Conservation (phyloP, 2,888 invertebrate species). For the Priocnemis perturbator region DNA sequence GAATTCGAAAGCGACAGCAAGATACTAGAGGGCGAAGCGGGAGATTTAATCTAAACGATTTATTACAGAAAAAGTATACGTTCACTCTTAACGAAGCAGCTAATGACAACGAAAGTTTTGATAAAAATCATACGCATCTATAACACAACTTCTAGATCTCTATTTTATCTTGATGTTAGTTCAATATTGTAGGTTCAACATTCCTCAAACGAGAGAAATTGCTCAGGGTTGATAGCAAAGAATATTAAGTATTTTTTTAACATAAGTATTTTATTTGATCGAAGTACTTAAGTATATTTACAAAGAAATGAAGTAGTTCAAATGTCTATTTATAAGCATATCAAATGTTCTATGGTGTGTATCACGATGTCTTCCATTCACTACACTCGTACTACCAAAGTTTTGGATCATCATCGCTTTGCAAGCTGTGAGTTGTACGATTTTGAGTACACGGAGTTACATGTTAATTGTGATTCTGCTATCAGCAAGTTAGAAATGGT, state of each 20-base stretch:
- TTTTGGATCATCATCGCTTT: too few species aligned
- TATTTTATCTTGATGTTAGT: not conserved
- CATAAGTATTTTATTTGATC: conserved; percentile 3
- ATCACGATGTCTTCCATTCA: too few species aligned
- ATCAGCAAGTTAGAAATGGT: too few species aligned
- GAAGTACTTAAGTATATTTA: not conserved
- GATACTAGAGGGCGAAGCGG: not conserved
- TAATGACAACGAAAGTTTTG: not conserved
- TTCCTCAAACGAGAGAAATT: conserved; percentile 20
- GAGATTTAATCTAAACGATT: not conserved
- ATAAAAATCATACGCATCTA: conserved; percentile 28
- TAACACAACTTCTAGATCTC: conserved; percentile 28
- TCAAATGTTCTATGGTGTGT: too few species aligned
- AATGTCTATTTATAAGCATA: too few species aligned
- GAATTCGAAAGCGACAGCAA: conserved; percentile 50
- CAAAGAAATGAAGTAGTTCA: not conserved
- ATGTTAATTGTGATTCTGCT: too few species aligned
- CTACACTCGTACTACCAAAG: too few species aligned
- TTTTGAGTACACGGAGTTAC: too few species aligned
- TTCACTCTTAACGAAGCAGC: conserved; percentile 24
- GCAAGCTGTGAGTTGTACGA: too few species aligned
- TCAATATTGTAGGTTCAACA: conserved; percentile 28
- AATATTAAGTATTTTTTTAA: conserved; percentile 15
- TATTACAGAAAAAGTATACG: conserved; percentile 46
- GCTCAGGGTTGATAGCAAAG: conserved; percentile 1